A percentile compares a stretch with the other conserved stretches of the same genome.
Evolutionary conservation across 2,888 invertebrate species (phyloP).

Genomic region (Galeopsomyia nigrocyanea): DNA sequence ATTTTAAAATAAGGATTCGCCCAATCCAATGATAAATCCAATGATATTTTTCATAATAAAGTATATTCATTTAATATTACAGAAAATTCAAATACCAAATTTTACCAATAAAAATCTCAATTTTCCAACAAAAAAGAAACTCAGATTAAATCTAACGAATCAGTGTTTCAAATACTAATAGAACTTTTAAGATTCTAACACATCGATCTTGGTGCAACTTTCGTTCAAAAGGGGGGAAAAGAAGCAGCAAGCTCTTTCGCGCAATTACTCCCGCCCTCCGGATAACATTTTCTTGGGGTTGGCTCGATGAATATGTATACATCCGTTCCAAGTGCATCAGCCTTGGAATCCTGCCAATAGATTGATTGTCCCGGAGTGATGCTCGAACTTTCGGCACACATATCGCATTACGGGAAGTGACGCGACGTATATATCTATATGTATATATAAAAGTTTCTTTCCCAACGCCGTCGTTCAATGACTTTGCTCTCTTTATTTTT

Average conservation of each 20-base stretch:
- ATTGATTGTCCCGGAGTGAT: constrained; percentile 66
- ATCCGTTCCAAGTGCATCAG: constrained; percentile 60
- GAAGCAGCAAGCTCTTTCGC: constrained; percentile 53
- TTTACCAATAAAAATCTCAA: no score
- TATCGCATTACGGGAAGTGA: constrained; percentile 67
- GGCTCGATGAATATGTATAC: constrained; percentile 62
- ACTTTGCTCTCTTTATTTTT: constrained; percentile 52
- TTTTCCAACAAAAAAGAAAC: no score
- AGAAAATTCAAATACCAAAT: no score
- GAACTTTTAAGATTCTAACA: neutral
- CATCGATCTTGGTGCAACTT: neutral
- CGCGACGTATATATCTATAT: constrained; percentile 53
- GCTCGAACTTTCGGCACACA: constrained; percentile 62
- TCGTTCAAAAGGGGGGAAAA: constrained; percentile 20
- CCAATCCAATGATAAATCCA: no score
- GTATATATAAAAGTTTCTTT: constrained; percentile 49
- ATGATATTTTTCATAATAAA: no score
- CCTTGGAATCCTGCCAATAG: constrained; percentile 66
- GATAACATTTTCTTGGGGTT: constrained; percentile 34
- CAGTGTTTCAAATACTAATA: no score
- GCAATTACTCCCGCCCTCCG: constrained; percentile 53
- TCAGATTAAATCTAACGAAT: no score
- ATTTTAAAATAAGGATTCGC: neutral
- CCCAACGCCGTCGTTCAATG: constrained; percentile 50
- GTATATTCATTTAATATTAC: no score